These are phyloP conservation scores for Antheraea assamensis DNA, from an alignment of 2,888 invertebrate genomes.

Conservation along the genomic window DNA sequence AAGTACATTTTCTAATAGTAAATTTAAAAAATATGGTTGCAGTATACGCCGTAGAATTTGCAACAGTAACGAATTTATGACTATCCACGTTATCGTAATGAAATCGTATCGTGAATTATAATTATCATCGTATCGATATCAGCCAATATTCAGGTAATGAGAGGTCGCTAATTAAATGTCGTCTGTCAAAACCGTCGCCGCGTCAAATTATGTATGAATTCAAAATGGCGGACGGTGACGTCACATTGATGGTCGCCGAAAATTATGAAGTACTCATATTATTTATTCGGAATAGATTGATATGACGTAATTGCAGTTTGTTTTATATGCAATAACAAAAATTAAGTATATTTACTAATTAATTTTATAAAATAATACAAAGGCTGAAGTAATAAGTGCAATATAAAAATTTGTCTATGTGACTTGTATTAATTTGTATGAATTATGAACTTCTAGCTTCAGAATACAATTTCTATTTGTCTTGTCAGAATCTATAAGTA, in stretches of 20 bases:
- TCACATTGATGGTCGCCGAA: slow-evolving; percentile 33
- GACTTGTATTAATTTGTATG: neutral
- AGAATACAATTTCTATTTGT: neutral
- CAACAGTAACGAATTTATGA: neutral
- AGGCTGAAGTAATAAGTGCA: neutral
- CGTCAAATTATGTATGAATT: slow-evolving; percentile 70
- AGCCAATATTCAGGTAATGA: slow-evolving; percentile 77
- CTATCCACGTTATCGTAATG: slow-evolving; percentile 31
- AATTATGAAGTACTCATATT: neutral
- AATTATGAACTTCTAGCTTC: neutral
- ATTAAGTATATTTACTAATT: neutral
- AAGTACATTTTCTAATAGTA: no score
- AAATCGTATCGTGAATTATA: slow-evolving; percentile 40
- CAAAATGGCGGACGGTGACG: slow-evolving; percentile 69
- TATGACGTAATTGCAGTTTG: neutral
- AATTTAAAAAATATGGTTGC: no score
- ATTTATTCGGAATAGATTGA: neutral
- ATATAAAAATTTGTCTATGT: neutral
- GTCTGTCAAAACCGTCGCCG: slow-evolving; percentile 73
- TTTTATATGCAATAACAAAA: neutral
- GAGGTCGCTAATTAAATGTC: slow-evolving; percentile 80
- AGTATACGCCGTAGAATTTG: neutral
- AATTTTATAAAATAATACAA: neutral
- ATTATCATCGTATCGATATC: slow-evolving; percentile 64
- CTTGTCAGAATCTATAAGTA: neutral